Conservation (phyloP, 2,797 vertebrate species). For the Lagocephalus sceleratus region DNA sequence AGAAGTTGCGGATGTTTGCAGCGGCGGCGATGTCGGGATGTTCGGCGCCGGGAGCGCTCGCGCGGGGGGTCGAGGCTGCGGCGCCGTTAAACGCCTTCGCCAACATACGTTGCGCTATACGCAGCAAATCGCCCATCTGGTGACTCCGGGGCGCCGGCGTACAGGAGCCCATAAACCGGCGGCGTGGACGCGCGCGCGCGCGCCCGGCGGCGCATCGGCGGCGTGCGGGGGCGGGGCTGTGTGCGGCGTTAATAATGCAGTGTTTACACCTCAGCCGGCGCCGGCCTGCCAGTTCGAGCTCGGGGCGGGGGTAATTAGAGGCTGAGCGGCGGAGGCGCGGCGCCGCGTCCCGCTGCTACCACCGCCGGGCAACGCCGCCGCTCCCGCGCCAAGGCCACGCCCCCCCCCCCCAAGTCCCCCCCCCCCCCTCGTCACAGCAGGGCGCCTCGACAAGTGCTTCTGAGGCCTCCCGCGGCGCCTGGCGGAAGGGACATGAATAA, state of each 20-base stretch:
- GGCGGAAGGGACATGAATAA: too few relatives aligned
- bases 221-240: constrained; percentile 42
- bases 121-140: constrained; percentile 67
- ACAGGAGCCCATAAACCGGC: constrained; percentile 59
- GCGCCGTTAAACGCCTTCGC: constrained; percentile 70
- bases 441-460: constrained; percentile 13
- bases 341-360: constrained; percentile 49
- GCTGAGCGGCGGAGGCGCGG: constrained; percentile 48
- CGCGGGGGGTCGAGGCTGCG: too few relatives aligned
- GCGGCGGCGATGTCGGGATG: too few relatives aligned
- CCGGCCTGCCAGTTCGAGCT: too few relatives aligned
- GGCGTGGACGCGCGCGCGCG: constrained; percentile 22
- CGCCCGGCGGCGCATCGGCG: constrained; percentile 39
- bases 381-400: constrained; percentile 28
- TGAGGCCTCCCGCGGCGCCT: not conserved
- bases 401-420: too few relatives aligned
- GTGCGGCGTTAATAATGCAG: constrained; percentile 70
- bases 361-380: constrained; percentile 22
- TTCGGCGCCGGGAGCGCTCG: too few relatives aligned
- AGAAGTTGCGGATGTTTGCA: too few relatives aligned
- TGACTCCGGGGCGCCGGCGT: constrained; percentile 47
- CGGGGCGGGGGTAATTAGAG: constrained; percentile 71
- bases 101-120: constrained; percentile 60
- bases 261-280: constrained; percentile 66
- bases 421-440: constrained; percentile 25